A percentile compares a stretch with the other conserved stretches of the same genome.
Conservation (phyloP, 2,888 invertebrate species). For the Drosophila nr. fundita region DNA sequence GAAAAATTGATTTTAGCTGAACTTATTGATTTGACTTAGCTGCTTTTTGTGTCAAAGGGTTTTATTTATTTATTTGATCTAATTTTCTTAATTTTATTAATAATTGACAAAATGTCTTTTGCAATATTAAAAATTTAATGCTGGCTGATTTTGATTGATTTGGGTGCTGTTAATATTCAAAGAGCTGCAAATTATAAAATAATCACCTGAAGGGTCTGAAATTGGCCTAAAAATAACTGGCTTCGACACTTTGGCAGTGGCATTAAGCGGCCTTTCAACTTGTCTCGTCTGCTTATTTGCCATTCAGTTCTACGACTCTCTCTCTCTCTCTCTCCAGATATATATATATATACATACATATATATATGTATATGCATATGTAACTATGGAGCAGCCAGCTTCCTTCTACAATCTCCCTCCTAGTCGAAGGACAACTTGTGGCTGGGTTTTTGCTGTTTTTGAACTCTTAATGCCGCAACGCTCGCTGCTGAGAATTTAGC, state of each 20-base stretch:
- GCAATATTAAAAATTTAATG: constrained; percentile 2
- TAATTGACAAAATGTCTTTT: too few relatives aligned
- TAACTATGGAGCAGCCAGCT: constrained; percentile 28
- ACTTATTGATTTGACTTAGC: background rate
- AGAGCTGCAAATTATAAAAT: constrained; percentile 41
- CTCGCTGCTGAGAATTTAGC: constrained; percentile 61
- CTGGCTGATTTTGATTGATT: constrained; percentile 23
- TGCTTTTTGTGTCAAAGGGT: background rate
- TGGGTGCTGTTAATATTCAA: constrained; percentile 29
- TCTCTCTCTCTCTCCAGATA: background rate
- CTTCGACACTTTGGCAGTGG: constrained; percentile 36
- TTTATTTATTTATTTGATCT: background rate
- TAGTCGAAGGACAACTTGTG: constrained; percentile 31
- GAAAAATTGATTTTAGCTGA: background rate
- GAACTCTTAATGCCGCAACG: constrained; percentile 26
- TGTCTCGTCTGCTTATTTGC: constrained; percentile 28
- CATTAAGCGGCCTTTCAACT: constrained; percentile 38
- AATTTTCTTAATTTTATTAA: background rate
- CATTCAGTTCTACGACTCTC: constrained; percentile 16
- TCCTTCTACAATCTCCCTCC: background rate
- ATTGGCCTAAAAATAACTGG: constrained; percentile 47
- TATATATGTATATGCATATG: background rate
- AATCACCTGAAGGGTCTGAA: constrained; percentile 50
- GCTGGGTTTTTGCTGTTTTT: constrained; percentile 44
- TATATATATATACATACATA: background rate